Evolutionary conservation across 2,888 invertebrate species (phyloP).

Genomic region (Metopia argyrocephala): DNA sequence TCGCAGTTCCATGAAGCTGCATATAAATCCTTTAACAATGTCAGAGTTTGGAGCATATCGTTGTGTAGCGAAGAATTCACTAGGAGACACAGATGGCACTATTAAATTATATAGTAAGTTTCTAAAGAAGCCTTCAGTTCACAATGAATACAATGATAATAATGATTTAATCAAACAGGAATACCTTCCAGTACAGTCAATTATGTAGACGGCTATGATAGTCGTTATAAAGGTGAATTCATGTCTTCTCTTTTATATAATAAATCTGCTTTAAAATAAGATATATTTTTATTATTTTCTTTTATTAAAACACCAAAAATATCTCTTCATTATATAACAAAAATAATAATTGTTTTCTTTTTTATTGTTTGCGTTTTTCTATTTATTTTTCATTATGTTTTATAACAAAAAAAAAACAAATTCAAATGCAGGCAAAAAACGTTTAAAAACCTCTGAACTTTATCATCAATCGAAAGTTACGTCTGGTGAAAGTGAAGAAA

Average conservation of each 20-base stretch:
- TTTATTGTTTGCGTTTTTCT: conserved; percentile 26
- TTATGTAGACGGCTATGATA: conserved; percentile 77
- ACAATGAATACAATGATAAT: neutral
- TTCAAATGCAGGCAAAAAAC: conserved; percentile 73
- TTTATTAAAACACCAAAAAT: neutral
- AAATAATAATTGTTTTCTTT: conserved; percentile 5
- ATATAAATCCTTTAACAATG: conserved; percentile 83
- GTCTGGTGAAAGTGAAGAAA: conserved; percentile 75
- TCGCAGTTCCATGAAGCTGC: conserved; percentile 87
- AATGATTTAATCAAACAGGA: conserved; percentile 67
- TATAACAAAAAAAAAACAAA: neutral
- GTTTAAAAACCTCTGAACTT: conserved; percentile 76
- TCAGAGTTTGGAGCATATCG: conserved; percentile 88
- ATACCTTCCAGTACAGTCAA: conserved; percentile 78
- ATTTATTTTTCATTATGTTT: conserved; percentile 49
- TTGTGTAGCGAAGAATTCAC: conserved; percentile 90
- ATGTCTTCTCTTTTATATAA: neutral
- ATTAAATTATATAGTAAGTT: conserved; percentile 90
- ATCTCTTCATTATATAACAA: conserved; percentile 19
- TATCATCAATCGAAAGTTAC: conserved; percentile 76
- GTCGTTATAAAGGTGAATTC: conserved; percentile 76
- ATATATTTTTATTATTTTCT: neutral
- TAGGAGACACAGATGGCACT: conserved; percentile 90
- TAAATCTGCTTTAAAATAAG: neutral
- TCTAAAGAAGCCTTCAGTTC: too few species aligned